Evolutionary conservation across 2,797 vertebrate species (phyloP).

Genomic region (Eutrigla gurnardus): DNA sequence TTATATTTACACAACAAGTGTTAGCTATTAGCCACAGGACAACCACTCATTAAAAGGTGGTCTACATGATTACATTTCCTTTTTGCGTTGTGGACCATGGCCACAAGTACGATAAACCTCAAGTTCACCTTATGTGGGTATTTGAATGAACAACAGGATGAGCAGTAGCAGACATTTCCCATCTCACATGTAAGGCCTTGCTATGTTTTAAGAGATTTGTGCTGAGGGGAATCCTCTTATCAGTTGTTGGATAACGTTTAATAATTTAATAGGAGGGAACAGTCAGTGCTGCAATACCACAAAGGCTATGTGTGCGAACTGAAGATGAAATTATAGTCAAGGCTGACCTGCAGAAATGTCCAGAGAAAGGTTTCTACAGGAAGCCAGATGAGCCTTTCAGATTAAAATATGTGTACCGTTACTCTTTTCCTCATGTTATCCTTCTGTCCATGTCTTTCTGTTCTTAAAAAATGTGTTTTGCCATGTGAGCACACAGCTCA

Average conservation of each 20-base stretch:
- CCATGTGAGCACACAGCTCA: neutral
- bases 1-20: neutral
- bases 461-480: neutral
- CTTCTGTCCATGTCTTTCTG: conserved; percentile 2
- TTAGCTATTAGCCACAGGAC: neutral
- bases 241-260: conserved; percentile 19
- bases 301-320: conserved; percentile 19
- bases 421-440: conserved; percentile 19
- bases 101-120: neutral
- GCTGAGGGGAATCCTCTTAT: conserved; percentile 15
- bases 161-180: neutral
- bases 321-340: conserved; percentile 20
- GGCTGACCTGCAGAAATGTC: conserved; percentile 8
- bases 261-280: conserved; percentile 60
- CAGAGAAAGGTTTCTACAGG: conserved; percentile 2
- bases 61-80: neutral
- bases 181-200: neutral
- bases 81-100: neutral
- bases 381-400: conserved; percentile 46
- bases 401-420: conserved; percentile 52
- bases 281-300: conserved; percentile 42
- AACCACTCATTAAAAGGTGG: neutral
- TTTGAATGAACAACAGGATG: conserved; percentile 1
- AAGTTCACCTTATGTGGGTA: neutral
- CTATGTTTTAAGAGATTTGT: conserved; percentile 8